phyloP scores from a whole-genome alignment of 2,797 vertebrate species.

The Oryzias sinensis region DNA sequence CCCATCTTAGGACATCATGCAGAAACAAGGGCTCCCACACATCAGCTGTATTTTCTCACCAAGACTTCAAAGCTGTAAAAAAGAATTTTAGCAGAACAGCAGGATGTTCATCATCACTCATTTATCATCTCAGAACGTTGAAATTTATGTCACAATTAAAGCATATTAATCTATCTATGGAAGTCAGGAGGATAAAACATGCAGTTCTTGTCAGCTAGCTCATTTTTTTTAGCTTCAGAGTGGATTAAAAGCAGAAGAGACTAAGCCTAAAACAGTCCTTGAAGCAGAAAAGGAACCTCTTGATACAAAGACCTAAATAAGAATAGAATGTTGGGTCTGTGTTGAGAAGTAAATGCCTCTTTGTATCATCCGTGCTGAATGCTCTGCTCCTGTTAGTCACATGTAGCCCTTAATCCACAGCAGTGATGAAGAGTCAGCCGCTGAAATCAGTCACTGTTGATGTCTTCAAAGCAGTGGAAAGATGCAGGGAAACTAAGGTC shows the following conservation, averaged over 20 bases:
- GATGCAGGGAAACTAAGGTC: conserved; percentile 38
- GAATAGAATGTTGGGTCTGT: conserved; percentile 39
- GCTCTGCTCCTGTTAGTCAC: conserved; percentile 63
- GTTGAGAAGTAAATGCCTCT: conserved; percentile 61
- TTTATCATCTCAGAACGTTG: neutral
- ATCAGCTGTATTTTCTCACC: conserved; percentile 2
- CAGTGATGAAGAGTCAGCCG: conserved; percentile 40
- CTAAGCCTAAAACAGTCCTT: conserved; percentile 13
- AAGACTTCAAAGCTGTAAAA: neutral
- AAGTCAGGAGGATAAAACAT: neutral
- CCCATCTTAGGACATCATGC: conserved; percentile 18
- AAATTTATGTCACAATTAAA: too few species aligned
- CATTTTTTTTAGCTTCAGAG: conserved; percentile 27
- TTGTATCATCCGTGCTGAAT: conserved; percentile 46
- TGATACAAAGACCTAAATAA: conserved; percentile 46
- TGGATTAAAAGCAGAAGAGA: conserved; percentile 25
- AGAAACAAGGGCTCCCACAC: conserved; percentile 7
- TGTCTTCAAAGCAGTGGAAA: conserved; percentile 37
- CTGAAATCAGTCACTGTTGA: conserved; percentile 49
- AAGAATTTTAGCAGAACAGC: conserved; percentile 3
- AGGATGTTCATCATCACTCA: conserved; percentile 7
- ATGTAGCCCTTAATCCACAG: conserved; percentile 50
- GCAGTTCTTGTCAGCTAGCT: conserved; percentile 31
- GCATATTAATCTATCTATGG: too few species aligned
- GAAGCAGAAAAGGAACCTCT: conserved; percentile 24